Base-by-base conservation (phyloP, 53 echinoderm and acorn worm species). In the Antedon mediterranea region DNA sequence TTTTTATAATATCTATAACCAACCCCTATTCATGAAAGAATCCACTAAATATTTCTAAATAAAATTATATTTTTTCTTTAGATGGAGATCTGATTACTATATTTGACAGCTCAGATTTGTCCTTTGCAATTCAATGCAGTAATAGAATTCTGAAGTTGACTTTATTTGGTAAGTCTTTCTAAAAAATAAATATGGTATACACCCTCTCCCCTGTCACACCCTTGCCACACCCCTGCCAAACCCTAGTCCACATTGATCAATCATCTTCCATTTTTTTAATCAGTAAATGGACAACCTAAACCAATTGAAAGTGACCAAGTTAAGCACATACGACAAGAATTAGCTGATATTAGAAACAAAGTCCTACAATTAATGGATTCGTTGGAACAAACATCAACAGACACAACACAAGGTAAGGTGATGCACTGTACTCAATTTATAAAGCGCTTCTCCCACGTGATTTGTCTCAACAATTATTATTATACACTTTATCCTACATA, bases 21-120 rank as follows among this genome's bases (percentile, higher is more conserved):
- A n/a, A n/a, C n/a, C n/a, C n/a, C n/a, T n/a, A n/a, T n/a, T n/a
- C n/a, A n/a, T n/a, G n/a, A n/a, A n/a, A n/a, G n/a, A n/a, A n/a
- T n/a, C n/a, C n/a, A n/a, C n/a, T n/a, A n/a, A n/a, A n/a, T n/a
- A n/a, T n/a, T n/a, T n/a, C n/a, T n/a, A n/a, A n/a, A n/a, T n/a
- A n/a, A n/a, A n/a, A n/a, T n/a, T n/a, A n/a, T n/a, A n/a, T n/a
- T n/a, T 79, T 72, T 32, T 71, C 77, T 30, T 6, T 78, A 97
- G 97, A 97, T 78, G 92, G 97, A 71, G 97, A 97, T 81, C 78
- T 97, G n/a, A 97, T 97, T 70, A 97, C 97, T 32, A 97, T 97
- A 72, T 97, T 91, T 86, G 97, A 97, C 75, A 97, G 91, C 72
- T 86, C 97, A 75, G 97, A 97, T 77, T 86, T 97, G 33, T 97